Evolutionary conservation across 2,888 invertebrate genomes (phyloP), one percentile per base, ranked within the genome.

Genomic region (Timema cristinae): DNA sequence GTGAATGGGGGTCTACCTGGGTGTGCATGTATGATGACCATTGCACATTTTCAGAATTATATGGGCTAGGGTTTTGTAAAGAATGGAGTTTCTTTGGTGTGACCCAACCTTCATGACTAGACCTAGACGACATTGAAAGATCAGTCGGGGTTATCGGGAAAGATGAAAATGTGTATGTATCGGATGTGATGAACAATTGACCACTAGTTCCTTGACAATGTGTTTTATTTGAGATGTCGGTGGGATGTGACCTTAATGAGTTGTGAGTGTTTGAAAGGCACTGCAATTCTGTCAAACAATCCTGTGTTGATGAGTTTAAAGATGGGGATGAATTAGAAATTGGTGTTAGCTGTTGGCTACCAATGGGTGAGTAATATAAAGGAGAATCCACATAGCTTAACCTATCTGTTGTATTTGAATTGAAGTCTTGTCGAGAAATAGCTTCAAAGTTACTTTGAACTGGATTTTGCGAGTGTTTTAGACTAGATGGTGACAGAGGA

Each of bases 1-100:
- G 89, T 4, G 89, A 89, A 16, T 89, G 86, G 77, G 89, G 82
- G 77, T 89, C 89, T 11, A 89, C 84, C 5, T 86, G 84, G 67
- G 85, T 85, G 72, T 50, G 72, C 13, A 56, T 72, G 11, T 73
- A 70, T 15, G 76, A 73, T 15, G 69, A 72, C 6, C 76, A 72
- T 52, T 77, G 75, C 48, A 76, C 72, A 13, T 74, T 70, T 16
- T 75, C 71, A 50, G 73, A 72, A 5, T 77, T 74, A 51, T 76
- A 73, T 51, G 76, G 73, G 47, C 73, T 72, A 8, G 69, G 66
- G 13, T 71, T 71, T 71, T 71, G 71, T n/a, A 50, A 16, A 49
- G 73, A 68, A n/a, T 70, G 73, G 13, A 63, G 72, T 11, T 68
- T 49, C 16, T 71, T 68, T 15, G 71, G 71, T 32, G 71, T 71